phyloP scores from a whole-genome alignment of 2,888 invertebrate species.

The Chymomyza fuscimana region DNA sequence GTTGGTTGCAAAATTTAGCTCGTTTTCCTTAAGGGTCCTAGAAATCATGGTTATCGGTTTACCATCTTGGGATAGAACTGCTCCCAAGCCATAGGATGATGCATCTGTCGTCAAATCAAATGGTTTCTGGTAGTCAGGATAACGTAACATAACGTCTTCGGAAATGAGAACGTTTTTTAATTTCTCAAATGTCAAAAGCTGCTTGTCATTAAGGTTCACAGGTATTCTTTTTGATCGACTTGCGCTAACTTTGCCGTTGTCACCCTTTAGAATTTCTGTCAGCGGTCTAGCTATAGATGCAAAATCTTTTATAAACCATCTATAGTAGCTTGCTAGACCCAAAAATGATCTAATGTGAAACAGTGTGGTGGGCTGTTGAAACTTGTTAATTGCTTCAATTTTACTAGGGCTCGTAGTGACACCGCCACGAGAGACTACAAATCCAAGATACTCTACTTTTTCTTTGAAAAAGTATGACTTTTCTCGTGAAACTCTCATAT shows the following conservation, averaged over 20 bases:
- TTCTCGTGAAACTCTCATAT: conserved; percentile 14
- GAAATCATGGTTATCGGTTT: conserved; percentile 1
- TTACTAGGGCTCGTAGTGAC: no score
- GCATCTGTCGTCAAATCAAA: neutral
- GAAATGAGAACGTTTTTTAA: neutral
- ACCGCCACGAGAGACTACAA: neutral
- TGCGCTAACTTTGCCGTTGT: neutral
- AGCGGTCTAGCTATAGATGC: neutral
- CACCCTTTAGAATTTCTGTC: neutral
- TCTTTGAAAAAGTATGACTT: conserved; percentile 9
- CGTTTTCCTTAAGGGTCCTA: neutral
- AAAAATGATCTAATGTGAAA: neutral
- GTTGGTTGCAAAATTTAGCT: conserved; percentile 4
- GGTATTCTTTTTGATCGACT: neutral
- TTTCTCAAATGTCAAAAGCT: neutral
- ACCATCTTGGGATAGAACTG: neutral
- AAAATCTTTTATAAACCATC: neutral
- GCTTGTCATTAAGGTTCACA: neutral
- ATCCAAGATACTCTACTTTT: conserved; percentile 6
- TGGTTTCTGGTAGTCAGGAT: neutral
- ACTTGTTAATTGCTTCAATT: neutral
- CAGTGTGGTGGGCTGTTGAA: neutral
- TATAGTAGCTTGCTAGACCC: conserved; percentile 6
- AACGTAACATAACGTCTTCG: neutral
- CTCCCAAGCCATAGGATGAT: neutral